Conservation (phyloP, 2,113 vertebrate species). For the Mugil cephalus region DNA sequence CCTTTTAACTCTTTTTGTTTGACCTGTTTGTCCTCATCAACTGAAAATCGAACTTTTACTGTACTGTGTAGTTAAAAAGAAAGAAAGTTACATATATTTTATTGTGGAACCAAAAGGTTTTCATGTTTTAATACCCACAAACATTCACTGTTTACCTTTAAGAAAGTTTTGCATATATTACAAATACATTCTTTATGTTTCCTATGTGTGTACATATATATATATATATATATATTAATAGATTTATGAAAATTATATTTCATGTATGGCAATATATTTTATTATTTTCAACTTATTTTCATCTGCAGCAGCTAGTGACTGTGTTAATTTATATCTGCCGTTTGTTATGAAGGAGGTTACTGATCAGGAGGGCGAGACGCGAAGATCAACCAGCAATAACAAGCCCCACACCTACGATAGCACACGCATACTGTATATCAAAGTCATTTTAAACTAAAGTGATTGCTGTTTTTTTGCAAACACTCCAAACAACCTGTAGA, state of each 20-base stretch:
- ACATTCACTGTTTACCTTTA: constrained; percentile 31
- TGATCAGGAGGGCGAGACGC: constrained; percentile 33
- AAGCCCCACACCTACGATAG: constrained; percentile 28
- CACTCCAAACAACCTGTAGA: constrained; percentile 38
- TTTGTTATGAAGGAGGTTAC: constrained; percentile 30
- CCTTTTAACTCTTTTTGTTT: constrained; percentile 25
- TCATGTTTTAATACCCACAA: constrained; percentile 37
- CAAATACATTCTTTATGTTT: constrained; percentile 25
- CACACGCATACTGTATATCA: constrained; percentile 44
- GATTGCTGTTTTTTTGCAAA: constrained; percentile 66
- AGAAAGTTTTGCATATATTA: constrained; percentile 34
- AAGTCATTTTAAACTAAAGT: constrained; percentile 26
- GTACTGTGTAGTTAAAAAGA: constrained; percentile 57
- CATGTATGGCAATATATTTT: constrained; percentile 49
- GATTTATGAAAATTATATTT: constrained; percentile 30
- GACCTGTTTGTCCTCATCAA: constrained; percentile 57
- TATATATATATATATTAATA: constrained; percentile 1
- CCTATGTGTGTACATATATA: constrained; percentile 3
- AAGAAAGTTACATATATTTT: constrained; percentile 42
- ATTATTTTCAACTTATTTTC: constrained; percentile 49
- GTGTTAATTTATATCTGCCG: constrained; percentile 51
- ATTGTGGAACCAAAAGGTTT: constrained; percentile 43
- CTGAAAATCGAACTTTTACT: constrained; percentile 55
- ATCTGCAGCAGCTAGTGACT: constrained; percentile 32
- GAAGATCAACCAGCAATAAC: constrained; percentile 71